Evolutionary conservation across 2,113 vertebrate species (phyloP).

Genomic region (Regulus satrapa): DNA sequence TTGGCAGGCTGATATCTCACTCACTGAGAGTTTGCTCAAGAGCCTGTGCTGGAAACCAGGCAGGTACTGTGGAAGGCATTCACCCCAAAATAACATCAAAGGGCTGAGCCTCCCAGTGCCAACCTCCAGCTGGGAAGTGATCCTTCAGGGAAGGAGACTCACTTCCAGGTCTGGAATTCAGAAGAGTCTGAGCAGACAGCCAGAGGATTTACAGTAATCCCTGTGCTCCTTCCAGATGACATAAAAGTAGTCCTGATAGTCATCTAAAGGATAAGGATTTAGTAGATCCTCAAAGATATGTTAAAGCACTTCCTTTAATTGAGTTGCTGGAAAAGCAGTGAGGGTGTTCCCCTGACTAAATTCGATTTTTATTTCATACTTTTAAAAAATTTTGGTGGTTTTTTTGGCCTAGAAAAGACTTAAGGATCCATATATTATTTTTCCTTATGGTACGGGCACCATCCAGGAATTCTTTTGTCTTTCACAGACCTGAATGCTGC

Average conservation of each 20-base stretch:
- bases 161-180: background rate
- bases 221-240: background rate
- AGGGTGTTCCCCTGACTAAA: background rate
- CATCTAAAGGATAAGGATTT: background rate
- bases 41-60: background rate
- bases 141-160: background rate
- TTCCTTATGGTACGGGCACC: accelerated
- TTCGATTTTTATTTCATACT: background rate
- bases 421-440: background rate
- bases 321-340: background rate
- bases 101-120: background rate
- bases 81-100: slow-evolving; percentile 46
- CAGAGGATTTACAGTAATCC: background rate
- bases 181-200: background rate
- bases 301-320: background rate
- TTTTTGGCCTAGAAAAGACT: background rate
- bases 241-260: background rate
- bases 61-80: background rate
- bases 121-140: background rate
- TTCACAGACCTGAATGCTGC: slow-evolving; percentile 88
- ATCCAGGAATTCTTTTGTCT: background rate
- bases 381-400: accelerated
- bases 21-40: background rate
- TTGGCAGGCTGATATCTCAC: background rate
- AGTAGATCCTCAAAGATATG: background rate